Conservation (phyloP, 2,797 vertebrate species). For the Lutjanus campechanus region DNA sequence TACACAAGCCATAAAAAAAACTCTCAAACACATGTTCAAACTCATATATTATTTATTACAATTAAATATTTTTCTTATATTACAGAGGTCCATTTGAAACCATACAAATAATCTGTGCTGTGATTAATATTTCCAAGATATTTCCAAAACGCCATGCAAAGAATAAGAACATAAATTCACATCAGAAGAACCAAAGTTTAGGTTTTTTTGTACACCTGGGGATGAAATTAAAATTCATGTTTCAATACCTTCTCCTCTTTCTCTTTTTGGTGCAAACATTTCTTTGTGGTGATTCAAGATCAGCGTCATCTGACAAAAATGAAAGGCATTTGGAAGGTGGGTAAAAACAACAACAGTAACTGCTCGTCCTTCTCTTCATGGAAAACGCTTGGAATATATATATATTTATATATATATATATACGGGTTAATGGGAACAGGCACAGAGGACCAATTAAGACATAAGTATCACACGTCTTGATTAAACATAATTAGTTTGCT, state of each 20-base stretch:
- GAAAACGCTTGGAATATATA: constrained; percentile 67
- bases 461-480: constrained; percentile 76
- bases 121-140: constrained; percentile 87
- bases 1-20: not conserved
- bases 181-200: constrained; percentile 77
- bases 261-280: constrained; percentile 79
- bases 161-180: constrained; percentile 83
- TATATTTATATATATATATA: not conserved
- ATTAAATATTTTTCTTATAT: constrained; percentile 91
- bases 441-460: constrained; percentile 86
- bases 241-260: constrained; percentile 31
- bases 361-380: constrained; percentile 45
- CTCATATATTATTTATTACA: constrained; percentile 93
- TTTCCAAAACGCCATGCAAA: constrained; percentile 86
- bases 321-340: constrained; percentile 81
- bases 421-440: constrained; percentile 76
- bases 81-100: constrained; percentile 89
- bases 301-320: constrained; percentile 67
- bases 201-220: constrained; percentile 80
- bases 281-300: constrained; percentile 70
- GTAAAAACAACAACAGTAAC: constrained; percentile 63
- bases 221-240: constrained; percentile 69
- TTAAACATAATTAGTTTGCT: constrained; percentile 69
- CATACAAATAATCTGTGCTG: constrained; percentile 90
- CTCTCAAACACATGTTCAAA: constrained; percentile 71